These are phyloP conservation scores for Manis crassicaudata DNA, from an alignment of 2,797 vertebrate genomes.

Conservation along the genomic window DNA sequence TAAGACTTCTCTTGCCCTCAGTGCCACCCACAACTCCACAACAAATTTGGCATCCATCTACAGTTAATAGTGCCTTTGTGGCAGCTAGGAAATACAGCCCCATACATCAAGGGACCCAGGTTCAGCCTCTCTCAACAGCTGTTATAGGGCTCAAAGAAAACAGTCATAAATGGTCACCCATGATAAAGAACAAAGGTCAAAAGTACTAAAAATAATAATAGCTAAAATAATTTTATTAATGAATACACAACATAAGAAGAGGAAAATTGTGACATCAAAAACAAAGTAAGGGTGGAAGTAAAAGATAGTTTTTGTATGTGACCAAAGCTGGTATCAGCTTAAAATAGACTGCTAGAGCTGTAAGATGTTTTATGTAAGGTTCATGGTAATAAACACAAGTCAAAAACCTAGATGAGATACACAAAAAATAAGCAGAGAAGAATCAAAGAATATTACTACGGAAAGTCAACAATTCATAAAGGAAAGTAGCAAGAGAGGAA, in stretches of 20 bases:
- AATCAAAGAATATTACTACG: not conserved
- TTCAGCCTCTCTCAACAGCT: not conserved
- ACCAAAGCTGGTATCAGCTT: not conserved
- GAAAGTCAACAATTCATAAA: not conserved
- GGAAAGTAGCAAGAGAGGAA: not conserved
- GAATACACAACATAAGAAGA: conserved; percentile 1
- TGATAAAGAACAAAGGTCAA: not conserved
- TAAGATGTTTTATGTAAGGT: not conserved
- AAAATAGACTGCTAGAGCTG: not conserved
- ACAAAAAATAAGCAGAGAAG: not conserved
- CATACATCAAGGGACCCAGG: not conserved
- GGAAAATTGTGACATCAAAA: not conserved
- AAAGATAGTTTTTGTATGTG: not conserved
- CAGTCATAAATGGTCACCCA: not conserved
- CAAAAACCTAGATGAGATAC: not conserved
- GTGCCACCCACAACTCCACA: not conserved
- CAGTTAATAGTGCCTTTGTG: not conserved
- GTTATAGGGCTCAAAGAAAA: not conserved
- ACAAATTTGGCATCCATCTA: not conserved
- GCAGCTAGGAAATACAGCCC: not conserved
- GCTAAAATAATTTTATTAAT: not conserved
- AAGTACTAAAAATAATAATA: not conserved
- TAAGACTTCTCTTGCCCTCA: not conserved
- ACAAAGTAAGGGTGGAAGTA: not conserved
- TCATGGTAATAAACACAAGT: not conserved